Percentiles rank a stretch among this genome's conserved stretches.
Evolutionary conservation across 2,888 invertebrate species (phyloP).

Genomic region (Lydus trimaculatus): DNA sequence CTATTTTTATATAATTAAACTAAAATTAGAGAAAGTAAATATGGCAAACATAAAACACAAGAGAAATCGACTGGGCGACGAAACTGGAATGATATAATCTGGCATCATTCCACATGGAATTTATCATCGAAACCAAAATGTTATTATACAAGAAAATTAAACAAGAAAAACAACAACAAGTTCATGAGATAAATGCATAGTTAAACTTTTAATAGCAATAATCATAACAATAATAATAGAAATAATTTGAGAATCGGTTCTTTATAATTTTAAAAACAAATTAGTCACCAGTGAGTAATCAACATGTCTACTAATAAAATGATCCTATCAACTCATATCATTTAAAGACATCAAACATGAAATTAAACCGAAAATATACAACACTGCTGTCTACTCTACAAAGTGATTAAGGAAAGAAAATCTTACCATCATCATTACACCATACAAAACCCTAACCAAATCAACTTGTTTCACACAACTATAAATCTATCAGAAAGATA

Average conservation of each 20-base stretch:
- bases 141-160: not conserved
- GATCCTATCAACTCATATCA: constrained; percentile 32
- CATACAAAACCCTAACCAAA: not conserved
- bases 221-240: not conserved
- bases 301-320: constrained; percentile 31
- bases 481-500: not conserved
- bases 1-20: not conserved
- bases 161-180: not conserved
- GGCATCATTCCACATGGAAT: not conserved
- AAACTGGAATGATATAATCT: not conserved
- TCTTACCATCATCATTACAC: not conserved
- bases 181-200: not conserved
- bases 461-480: not conserved
- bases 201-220: not conserved
- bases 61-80: not conserved
- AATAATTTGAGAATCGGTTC: not conserved
- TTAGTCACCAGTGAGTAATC: constrained; percentile 32
- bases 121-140: not conserved
- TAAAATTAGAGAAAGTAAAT: not conserved
- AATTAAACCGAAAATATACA: constrained; percentile 19
- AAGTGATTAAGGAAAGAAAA: not conserved
- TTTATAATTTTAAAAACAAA: constrained; percentile 20
- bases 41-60: not conserved
- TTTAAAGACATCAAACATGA: constrained; percentile 29
- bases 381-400: not conserved